A percentile compares a stretch with the other conserved stretches of the same genome.
These are phyloP conservation scores for Mythimna ferrago DNA, from an alignment of 2,888 invertebrate genomes.

Conservation along the genomic window DNA sequence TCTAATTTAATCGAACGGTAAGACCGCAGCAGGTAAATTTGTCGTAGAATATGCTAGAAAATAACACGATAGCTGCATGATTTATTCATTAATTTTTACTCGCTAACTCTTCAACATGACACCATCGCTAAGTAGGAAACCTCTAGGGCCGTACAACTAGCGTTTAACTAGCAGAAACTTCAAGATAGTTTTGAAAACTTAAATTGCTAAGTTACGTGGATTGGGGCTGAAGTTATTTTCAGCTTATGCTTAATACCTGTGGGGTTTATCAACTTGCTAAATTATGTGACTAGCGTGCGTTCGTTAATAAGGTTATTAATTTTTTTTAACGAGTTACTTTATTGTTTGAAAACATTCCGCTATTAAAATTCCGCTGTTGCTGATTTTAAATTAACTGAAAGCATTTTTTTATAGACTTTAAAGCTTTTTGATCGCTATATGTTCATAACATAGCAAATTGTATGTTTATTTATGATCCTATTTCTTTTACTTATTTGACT, in stretches of 20 bases:
- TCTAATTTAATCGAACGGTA: too few relatives aligned
- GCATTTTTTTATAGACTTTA: too few relatives aligned
- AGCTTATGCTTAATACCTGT: constrained; percentile 64
- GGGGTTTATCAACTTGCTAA: constrained; percentile 42
- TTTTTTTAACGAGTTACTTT: constrained; percentile 12
- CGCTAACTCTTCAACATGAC: constrained; percentile 43
- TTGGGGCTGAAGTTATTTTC: constrained; percentile 71
- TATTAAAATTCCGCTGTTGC: not conserved
- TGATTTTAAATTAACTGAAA: not conserved
- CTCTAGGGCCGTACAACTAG: constrained; percentile 70
- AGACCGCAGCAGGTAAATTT: too few relatives aligned
- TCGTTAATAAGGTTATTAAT: constrained; percentile 8
- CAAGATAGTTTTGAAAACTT: constrained; percentile 83
- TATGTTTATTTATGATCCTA: not conserved
- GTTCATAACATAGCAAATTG: not conserved
- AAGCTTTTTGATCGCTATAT: not conserved
- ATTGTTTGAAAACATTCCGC: not conserved
- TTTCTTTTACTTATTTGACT: too few relatives aligned
- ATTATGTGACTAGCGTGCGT: constrained; percentile 36
- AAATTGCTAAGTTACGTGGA: constrained; percentile 80
- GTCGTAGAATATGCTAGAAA: too few relatives aligned
- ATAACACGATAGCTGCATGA: not conserved
- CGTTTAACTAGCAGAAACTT: constrained; percentile 81
- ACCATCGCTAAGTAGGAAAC: constrained; percentile 62
- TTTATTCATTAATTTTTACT: not conserved